Evolutionary conservation across 2,113 vertebrate species (phyloP).

Genomic region (Burhinus bistriatus): DNA sequence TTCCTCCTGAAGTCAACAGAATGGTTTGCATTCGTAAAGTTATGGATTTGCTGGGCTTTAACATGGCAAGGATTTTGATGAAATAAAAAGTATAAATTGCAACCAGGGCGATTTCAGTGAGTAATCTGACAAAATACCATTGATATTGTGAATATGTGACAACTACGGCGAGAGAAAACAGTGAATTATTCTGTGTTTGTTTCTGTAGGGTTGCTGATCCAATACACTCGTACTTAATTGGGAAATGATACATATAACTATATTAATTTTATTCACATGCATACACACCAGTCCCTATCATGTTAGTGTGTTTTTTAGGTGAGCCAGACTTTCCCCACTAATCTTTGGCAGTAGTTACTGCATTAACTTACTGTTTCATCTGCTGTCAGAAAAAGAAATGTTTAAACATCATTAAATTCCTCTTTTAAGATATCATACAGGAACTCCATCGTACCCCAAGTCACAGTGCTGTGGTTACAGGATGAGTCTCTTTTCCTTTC

Average conservation of each 20-base stretch:
- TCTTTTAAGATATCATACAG: not conserved
- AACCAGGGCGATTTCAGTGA: not conserved
- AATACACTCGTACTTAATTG: not conserved
- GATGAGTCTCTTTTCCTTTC: not conserved
- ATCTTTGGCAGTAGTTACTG: not conserved
- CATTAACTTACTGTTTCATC: not conserved
- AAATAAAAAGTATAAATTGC: not conserved
- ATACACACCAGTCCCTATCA: not conserved
- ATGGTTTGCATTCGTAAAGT: not conserved
- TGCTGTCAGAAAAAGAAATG: not conserved
- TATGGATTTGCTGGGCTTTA: not conserved
- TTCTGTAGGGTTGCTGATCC: not conserved
- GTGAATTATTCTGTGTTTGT: not conserved
- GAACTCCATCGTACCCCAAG: not conserved
- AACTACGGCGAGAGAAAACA: not conserved
- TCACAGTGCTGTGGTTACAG: not conserved
- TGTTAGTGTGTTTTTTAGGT: not conserved
- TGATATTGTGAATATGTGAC: not conserved
- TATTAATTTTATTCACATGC: not conserved
- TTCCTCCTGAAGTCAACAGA: not conserved
- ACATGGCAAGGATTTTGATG: not conserved
- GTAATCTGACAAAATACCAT: not conserved
- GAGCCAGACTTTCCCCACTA: not conserved
- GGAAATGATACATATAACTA: not conserved
- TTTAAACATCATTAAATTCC: not conserved